A percentile compares a stretch with the other conserved stretches of the same genome.
Evolutionary conservation across 2,113 vertebrate species (phyloP).

Genomic region (Pseudois nayaur): DNA sequence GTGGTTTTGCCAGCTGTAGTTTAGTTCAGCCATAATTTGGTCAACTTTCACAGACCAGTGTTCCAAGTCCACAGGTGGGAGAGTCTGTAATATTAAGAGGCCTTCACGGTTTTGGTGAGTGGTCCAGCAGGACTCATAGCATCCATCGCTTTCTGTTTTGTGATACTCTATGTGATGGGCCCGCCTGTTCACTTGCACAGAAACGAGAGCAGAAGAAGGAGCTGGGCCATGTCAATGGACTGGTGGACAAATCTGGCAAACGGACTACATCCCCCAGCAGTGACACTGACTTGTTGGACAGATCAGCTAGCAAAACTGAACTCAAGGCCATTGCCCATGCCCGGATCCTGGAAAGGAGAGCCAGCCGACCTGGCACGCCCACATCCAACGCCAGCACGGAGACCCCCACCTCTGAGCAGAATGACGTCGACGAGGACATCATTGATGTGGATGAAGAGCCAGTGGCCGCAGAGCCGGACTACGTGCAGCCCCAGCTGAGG

Average conservation of each 20-base stretch:
- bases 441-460: constrained; percentile 95
- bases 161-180: constrained; percentile 52
- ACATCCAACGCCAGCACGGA: constrained; percentile 96
- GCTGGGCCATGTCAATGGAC: constrained; percentile 92
- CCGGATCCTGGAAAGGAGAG: constrained; percentile 92
- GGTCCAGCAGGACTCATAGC: neutral
- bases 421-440: constrained; percentile 94
- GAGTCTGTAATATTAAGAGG: constrained; percentile 15
- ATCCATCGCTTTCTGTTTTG: constrained; percentile 30
- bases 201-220: constrained; percentile 97
- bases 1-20: constrained; percentile 11
- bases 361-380: constrained; percentile 94
- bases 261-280: constrained; percentile 89
- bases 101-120: constrained; percentile 10
- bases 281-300: constrained; percentile 92
- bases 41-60: neutral
- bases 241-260: constrained; percentile 90
- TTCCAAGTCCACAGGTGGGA: neutral
- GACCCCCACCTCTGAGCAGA: constrained; percentile 95
- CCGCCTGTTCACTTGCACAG: constrained; percentile 67
- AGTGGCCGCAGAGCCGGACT: constrained; percentile 85
- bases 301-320: constrained; percentile 83
- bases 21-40: constrained; percentile 11
- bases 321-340: constrained; percentile 90
- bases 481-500: constrained; percentile 90